A percentile compares a stretch with the other conserved stretches of the same genome.
phyloP scores from a whole-genome alignment of 2,797 vertebrate genomes.

The Bradypodion ventrale region DNA sequence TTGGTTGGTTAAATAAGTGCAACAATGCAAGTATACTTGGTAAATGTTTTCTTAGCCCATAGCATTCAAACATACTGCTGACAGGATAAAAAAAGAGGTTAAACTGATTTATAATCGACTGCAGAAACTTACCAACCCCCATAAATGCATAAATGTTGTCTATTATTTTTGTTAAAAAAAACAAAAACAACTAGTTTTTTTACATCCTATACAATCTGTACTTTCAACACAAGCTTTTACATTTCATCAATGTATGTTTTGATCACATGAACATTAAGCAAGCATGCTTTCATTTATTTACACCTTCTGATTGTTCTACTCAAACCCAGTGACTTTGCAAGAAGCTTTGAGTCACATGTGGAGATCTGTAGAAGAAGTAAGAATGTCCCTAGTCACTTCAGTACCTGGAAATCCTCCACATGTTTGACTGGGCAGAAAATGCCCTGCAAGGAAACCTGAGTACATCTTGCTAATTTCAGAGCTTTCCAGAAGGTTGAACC shows the following conservation, averaged over 20 bases:
- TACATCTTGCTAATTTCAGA: not conserved
- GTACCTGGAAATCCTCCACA: not conserved
- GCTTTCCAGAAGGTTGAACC: not conserved
- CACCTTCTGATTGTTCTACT: not conserved
- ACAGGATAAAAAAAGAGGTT: not conserved
- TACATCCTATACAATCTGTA: not conserved
- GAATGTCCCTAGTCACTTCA: not conserved
- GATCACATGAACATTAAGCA: not conserved
- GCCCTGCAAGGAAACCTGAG: not conserved
- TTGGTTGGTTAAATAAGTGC: constrained; percentile 30
- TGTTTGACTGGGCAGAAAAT: not conserved
- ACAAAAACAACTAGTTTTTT: not conserved
- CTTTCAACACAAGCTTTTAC: not conserved
- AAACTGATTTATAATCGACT: not conserved
- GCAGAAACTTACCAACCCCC: not conserved
- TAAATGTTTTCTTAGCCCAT: not conserved
- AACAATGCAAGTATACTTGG: not conserved
- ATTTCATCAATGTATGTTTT: not conserved
- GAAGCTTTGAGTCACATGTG: not conserved
- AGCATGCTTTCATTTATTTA: not conserved
- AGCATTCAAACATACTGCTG: not conserved
- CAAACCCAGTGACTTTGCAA: not conserved
- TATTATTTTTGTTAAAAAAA: constrained; percentile 6
- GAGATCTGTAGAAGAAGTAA: not conserved
- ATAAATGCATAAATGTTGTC: not conserved